Evolutionary conservation across 2,888 invertebrate species (phyloP), one percentile per base, ranked within the genome.

Genomic region (Pogonocherus hispidulus): DNA sequence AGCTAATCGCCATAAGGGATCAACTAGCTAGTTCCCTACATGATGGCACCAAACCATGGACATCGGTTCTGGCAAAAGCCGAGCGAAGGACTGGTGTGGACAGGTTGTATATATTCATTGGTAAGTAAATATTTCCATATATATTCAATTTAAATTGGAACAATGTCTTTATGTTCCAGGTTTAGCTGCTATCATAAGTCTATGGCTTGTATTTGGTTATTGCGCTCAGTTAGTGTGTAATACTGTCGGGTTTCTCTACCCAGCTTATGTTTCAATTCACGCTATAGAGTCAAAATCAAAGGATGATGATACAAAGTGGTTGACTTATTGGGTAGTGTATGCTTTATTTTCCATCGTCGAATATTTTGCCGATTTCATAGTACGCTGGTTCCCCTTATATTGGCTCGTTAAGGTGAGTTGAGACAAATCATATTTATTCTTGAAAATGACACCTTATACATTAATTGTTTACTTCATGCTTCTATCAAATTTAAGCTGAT

Each of bases 311-410:
- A 97, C 97, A 9, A 95, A 98, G 87, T 99, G 99, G 99, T 89
- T 99, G 76, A 98, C 96, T 0, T 99, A 99, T 85, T 99, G 98
- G 99, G 97, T 97, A 79, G 96, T 98, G 4, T 99, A 93, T 87
- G 96, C 97, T 20, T 88, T 94, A 67, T 96, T 99, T 86, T 94
- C 96, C 14, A 88, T 98, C 63, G 84, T 95, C 63, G 99, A 99
- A 86, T 97, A 94, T 87, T 98, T 99, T 85, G 94, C 98, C 0
- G 95, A 96, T 83, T 88, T 94, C 79, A 92, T 99, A 79, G 91
- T 93, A 6, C 89, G 91, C 56, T 94, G 97, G 92, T 96, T 99
- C 84, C 98, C 99, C 3, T 90, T 98, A 74, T 98, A 98, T 86
- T 97, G 96, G 95, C 89, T 98, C 49, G 85, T 93, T 56, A 98